Evolutionary conservation across 2,888 invertebrate genomes (phyloP).

Genomic region (Pelosia muscerda): DNA sequence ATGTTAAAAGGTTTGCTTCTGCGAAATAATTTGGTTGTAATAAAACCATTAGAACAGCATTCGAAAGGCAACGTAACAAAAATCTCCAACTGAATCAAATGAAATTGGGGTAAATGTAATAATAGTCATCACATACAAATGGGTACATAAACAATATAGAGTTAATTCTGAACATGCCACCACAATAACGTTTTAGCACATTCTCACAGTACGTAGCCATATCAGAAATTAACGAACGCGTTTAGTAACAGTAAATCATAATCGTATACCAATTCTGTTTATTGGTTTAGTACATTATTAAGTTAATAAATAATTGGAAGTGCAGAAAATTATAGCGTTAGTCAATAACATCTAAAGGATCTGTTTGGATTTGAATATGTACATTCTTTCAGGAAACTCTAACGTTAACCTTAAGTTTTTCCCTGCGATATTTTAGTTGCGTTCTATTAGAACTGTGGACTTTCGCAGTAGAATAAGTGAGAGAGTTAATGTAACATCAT

Average conservation of each 20-base stretch:
- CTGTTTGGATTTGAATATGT: slow-evolving; percentile 69
- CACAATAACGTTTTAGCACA: slow-evolving; percentile 73
- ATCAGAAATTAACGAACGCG: slow-evolving; percentile 59
- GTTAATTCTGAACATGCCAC: slow-evolving; percentile 69
- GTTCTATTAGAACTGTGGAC: no score
- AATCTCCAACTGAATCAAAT: slow-evolving; percentile 42
- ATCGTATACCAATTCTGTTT: slow-evolving; percentile 58
- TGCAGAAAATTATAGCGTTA: slow-evolving; percentile 61
- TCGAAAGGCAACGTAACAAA: slow-evolving; percentile 47
- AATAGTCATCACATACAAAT: slow-evolving; percentile 52
- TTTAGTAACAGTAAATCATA: slow-evolving; percentile 64
- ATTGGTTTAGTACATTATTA: slow-evolving; percentile 50
- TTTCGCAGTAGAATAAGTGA: background rate
- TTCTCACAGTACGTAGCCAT: slow-evolving; percentile 74
- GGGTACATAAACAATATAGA: slow-evolving; percentile 50
- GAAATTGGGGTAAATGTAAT: slow-evolving; percentile 42
- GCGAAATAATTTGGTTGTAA: slow-evolving; percentile 26
- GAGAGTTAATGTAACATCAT: no score
- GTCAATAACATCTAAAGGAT: slow-evolving; percentile 64
- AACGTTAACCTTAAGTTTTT: background rate
- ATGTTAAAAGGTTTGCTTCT: slow-evolving; percentile 33
- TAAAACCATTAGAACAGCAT: slow-evolving; percentile 27
- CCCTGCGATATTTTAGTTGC: no score
- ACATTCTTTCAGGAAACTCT: background rate
- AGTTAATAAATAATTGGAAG: slow-evolving; percentile 55